Evolutionary conservation across 2,797 vertebrate species (phyloP).

Genomic region (Premnoplex brunnescens): DNA sequence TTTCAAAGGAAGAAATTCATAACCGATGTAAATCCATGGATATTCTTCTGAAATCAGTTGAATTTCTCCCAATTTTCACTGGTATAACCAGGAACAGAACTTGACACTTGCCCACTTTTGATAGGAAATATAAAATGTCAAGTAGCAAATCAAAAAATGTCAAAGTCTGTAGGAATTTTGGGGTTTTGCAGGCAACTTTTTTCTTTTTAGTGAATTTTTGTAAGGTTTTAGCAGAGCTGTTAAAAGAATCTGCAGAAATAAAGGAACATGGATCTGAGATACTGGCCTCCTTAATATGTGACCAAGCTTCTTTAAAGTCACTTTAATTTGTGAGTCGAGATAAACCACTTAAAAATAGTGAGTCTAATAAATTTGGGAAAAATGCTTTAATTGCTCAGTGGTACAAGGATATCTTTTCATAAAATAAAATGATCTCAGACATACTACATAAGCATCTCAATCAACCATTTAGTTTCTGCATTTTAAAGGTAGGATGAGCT

Average conservation of each 20-base stretch:
- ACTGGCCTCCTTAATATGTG: not conserved
- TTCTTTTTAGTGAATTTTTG: not conserved
- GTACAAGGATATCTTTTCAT: not conserved
- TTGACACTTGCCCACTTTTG: not conserved
- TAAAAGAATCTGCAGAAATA: not conserved
- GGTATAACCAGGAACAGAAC: not conserved
- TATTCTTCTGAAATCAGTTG: not conserved
- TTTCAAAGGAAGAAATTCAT: not conserved
- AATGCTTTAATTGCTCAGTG: not conserved
- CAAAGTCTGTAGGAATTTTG: not conserved
- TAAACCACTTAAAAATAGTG: not conserved
- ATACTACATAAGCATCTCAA: not conserved
- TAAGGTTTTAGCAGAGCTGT: not conserved
- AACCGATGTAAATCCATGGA: not conserved
- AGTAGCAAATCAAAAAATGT: not conserved
- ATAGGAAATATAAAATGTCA: constrained; percentile 13
- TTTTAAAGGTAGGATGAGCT: not conserved
- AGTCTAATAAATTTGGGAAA: not conserved
- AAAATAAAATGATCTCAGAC: not conserved
- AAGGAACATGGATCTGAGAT: not conserved
- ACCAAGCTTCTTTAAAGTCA: not conserved
- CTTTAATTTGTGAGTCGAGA: not conserved
- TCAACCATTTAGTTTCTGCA: not conserved
- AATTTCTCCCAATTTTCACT: not conserved
- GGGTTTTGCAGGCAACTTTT: not conserved